Evolutionary conservation across 2,888 invertebrate genomes (phyloP).

Genomic region (Nymphalis polychloros): DNA sequence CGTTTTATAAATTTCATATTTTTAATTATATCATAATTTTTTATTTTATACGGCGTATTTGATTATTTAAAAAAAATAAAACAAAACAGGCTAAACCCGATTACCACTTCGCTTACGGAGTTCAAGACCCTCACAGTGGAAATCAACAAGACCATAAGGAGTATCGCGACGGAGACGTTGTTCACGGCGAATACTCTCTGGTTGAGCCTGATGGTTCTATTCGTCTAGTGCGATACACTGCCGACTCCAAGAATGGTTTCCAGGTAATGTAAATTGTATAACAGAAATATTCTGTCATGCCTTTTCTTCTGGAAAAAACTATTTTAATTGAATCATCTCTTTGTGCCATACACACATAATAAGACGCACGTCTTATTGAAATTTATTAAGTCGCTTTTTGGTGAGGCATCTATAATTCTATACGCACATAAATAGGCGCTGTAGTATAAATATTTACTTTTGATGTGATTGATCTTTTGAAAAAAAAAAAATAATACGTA

Average conservation of each 20-base stretch:
- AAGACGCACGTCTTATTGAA: too few relatives aligned
- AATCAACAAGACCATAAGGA: constrained; percentile 88
- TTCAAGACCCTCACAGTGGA: constrained; percentile 87
- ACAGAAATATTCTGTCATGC: too few relatives aligned
- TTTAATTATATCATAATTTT: background rate
- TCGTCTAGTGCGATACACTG: constrained; percentile 87
- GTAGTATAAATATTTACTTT: too few relatives aligned
- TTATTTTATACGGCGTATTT: background rate
- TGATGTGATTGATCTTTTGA: too few relatives aligned
- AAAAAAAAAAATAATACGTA: too few relatives aligned
- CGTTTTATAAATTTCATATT: background rate
- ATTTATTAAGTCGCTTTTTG: too few relatives aligned
- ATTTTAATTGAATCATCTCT: too few relatives aligned
- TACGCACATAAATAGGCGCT: too few relatives aligned
- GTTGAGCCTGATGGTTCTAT: constrained; percentile 89
- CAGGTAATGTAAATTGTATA: constrained; percentile 67
- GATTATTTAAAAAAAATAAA: background rate
- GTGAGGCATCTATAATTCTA: too few relatives aligned
- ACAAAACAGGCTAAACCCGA: constrained; percentile 85
- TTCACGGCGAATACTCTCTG: constrained; percentile 87
- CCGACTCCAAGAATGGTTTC: constrained; percentile 88
- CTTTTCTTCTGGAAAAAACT: too few relatives aligned
- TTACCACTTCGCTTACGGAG: constrained; percentile 88
- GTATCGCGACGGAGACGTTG: constrained; percentile 86
- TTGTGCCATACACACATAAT: too few relatives aligned